Percentiles rank a stretch among this genome's conserved stretches.
Evolutionary conservation across 2,797 vertebrate species (phyloP).

Genomic region (Hydrolagus colliei): DNA sequence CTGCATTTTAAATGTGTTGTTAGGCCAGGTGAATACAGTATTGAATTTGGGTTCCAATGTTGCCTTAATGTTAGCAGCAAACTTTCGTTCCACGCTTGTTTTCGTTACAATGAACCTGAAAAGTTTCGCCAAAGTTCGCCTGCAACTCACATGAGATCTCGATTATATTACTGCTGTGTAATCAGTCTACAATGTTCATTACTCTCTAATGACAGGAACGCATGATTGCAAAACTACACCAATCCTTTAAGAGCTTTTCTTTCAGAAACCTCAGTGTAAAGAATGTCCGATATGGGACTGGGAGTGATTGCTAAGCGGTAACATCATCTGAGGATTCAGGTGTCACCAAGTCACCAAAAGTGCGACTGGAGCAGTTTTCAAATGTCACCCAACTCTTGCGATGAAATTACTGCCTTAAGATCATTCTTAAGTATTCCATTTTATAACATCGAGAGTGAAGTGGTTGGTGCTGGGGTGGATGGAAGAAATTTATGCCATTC

Average conservation of each 20-base stretch:
- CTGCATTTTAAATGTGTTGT: too few species aligned
- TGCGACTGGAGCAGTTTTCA: too few species aligned
- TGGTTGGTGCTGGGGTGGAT: too few species aligned
- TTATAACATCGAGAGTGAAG: not conserved
- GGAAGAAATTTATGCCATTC: too few species aligned
- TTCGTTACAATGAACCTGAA: too few species aligned
- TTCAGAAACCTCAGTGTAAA: not conserved
- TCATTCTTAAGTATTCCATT: not conserved
- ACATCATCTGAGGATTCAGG: not conserved
- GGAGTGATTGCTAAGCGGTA: not conserved
- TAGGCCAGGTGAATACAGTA: too few species aligned
- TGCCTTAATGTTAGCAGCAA: too few species aligned
- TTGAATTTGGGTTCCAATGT: too few species aligned
- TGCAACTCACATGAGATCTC: not conserved
- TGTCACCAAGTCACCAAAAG: not conserved
- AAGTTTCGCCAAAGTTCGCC: too few species aligned
- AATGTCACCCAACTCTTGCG: too few species aligned
- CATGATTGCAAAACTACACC: not conserved
- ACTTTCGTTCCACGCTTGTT: too few species aligned
- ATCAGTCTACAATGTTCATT: conserved; percentile 14
- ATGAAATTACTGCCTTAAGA: not conserved
- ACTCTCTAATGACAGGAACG: not conserved
- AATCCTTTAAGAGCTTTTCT: not conserved
- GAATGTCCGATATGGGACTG: not conserved
- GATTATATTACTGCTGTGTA: not conserved